Evolutionary conservation across 1,140 invertebrate genomes (phyloP), one percentile per base, ranked within the genome.

Genomic region (Bombus sylvicola): DNA sequence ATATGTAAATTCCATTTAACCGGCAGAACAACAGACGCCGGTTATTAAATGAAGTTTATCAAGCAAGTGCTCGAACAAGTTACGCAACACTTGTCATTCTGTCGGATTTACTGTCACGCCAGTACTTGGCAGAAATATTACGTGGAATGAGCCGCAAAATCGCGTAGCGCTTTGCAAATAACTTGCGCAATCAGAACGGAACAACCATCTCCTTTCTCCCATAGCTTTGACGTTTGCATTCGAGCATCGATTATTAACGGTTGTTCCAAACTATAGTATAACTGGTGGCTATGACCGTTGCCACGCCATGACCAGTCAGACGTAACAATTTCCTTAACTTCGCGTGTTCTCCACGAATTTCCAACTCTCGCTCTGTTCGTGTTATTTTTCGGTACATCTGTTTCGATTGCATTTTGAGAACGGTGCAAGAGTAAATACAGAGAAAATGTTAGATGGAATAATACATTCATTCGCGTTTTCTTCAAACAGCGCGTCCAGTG

Each of bases 21-120:
- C 59, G 25, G 39, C 6, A 22, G 28, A 31, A 53, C 15, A 53
- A 53, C 47, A 53, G 43, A 41, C n/a, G 28, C 3, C 5, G 43
- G 28, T 62, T 73, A 41, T 74, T 74, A 74, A 74, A 82, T 53
- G 37, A 41, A 82, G 81, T 66, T 82, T 74, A 47, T 53, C 66
- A 66, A 74, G 57, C 5, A n/a, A 82, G 18, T 31, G 66, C 53
- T 31, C n/a, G 28, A 25, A 25, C 12, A 43, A 43, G 80, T 82
- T 74, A 74, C 59, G 71, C 39, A 43, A 12, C 31, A 25, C n/a
- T 22, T 28, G 81, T 34, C 34, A 39, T 82, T 74, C 15, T 25
- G 31, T 25, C 5, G 25, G 57, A 47, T 82, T 82, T 74, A 43
- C 39, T 22, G 71, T 64, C 39, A 2, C 15, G 8, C 1, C 37